phyloP scores from a whole-genome alignment of 2,113 vertebrate genomes.

The Uria aalge region DNA sequence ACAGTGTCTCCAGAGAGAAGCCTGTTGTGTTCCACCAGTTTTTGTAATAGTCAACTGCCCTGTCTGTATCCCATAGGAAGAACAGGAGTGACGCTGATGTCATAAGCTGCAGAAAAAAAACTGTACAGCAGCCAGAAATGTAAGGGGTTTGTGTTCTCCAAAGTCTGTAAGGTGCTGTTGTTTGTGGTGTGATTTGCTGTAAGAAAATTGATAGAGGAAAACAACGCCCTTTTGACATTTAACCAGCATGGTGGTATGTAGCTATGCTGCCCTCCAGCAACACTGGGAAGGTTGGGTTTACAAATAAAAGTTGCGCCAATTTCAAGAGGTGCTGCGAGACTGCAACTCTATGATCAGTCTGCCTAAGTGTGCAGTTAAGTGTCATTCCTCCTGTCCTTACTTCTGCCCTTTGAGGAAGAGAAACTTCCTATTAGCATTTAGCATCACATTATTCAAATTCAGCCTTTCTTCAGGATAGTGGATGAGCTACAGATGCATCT shows the following conservation, averaged over 20 bases:
- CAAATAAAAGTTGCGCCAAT: not conserved
- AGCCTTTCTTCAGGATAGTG: not conserved
- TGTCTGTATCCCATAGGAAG: not conserved
- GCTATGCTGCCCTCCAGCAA: not conserved
- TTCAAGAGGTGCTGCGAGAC: not conserved
- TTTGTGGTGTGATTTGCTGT: not conserved
- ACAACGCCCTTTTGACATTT: not conserved
- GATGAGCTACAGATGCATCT: not conserved
- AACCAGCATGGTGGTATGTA: accelerated
- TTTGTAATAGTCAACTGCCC: not conserved
- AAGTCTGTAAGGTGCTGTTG: not conserved
- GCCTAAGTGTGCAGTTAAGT: not conserved
- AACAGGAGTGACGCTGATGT: not conserved
- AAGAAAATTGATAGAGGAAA: not conserved
- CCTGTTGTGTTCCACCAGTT: not conserved
- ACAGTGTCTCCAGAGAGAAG: not conserved
- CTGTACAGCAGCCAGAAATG: not conserved
- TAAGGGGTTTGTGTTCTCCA: not conserved
- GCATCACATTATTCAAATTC: not conserved
- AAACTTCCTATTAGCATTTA: not conserved
- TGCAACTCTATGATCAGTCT: not conserved
- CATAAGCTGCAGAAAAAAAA: not conserved
- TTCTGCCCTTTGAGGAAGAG: not conserved
- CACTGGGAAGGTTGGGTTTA: not conserved
- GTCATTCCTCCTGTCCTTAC: not conserved